phyloP scores from a whole-genome alignment of 2,113 vertebrate genomes.

The cat (Felis catus) region DNA sequence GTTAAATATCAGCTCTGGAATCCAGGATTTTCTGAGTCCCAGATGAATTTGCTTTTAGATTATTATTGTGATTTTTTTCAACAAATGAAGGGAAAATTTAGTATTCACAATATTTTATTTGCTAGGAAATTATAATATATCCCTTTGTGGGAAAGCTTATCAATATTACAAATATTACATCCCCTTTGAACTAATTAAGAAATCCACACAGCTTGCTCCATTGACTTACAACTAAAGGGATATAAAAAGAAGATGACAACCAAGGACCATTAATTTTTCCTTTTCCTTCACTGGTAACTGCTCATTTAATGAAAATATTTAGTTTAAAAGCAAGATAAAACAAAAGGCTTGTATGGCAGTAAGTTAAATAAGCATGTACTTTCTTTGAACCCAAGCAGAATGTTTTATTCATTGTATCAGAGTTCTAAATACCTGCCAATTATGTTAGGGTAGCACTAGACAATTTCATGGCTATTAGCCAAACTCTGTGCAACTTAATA shows the following conservation, averaged over 20 bases:
- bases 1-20: neutral
- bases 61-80: neutral
- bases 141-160: neutral
- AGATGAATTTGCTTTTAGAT: neutral
- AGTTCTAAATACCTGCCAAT: neutral
- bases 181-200: neutral
- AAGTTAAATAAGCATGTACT: slow-evolving; percentile 46
- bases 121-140: neutral
- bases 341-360: neutral
- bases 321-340: slow-evolving; percentile 39
- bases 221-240: neutral
- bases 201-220: neutral
- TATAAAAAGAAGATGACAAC: neutral
- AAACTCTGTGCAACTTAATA: neutral
- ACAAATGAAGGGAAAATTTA: neutral
- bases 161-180: neutral
- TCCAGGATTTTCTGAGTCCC: neutral
- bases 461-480: neutral
- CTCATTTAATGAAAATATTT: slow-evolving; percentile 13
- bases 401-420: slow-evolving; percentile 9
- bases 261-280: neutral
- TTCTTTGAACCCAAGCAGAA: slow-evolving; percentile 44
- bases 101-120: neutral
- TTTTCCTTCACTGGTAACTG: neutral
- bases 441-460: neutral